Conservation (phyloP, 2,797 vertebrate genomes). For the Spea hammondii region DNA sequence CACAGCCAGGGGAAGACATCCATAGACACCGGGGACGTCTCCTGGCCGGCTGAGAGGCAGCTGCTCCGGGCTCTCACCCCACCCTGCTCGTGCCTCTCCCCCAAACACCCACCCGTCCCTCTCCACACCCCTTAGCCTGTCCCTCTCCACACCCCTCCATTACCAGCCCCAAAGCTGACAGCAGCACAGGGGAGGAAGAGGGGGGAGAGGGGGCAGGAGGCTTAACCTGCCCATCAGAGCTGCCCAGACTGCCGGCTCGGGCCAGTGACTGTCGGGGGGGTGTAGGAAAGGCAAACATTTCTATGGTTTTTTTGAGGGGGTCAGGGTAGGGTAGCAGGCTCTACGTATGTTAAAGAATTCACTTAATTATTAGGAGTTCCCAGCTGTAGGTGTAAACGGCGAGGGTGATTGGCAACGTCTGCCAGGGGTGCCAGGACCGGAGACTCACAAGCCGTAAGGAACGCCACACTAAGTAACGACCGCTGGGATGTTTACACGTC, state of each 20-base stretch:
- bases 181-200: slow-evolving; percentile 11
- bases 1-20: not conserved
- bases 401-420: no score
- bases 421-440: no score
- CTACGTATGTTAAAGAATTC: no score
- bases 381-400: no score
- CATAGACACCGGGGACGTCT: slow-evolving; percentile 34
- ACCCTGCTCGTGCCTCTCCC: slow-evolving; percentile 46
- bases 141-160: slow-evolving; percentile 40
- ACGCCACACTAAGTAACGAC: not conserved
- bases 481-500: not conserved
- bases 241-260: slow-evolving; percentile 20
- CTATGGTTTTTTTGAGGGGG: slow-evolving; percentile 1
- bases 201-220: not conserved
- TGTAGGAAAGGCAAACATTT: not conserved
- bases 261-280: not conserved
- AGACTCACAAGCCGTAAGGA: no score
- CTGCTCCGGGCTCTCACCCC: slow-evolving; percentile 57
- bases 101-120: slow-evolving; percentile 42
- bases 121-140: slow-evolving; percentile 19
- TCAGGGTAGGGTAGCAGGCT: not conserved
- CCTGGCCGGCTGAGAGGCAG: slow-evolving; percentile 44
- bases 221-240: slow-evolving; percentile 36
- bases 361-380: no score
- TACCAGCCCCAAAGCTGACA: slow-evolving; percentile 40